Conservation (phyloP, 2,113 vertebrate species). For the Mus spicilegus region DNA sequence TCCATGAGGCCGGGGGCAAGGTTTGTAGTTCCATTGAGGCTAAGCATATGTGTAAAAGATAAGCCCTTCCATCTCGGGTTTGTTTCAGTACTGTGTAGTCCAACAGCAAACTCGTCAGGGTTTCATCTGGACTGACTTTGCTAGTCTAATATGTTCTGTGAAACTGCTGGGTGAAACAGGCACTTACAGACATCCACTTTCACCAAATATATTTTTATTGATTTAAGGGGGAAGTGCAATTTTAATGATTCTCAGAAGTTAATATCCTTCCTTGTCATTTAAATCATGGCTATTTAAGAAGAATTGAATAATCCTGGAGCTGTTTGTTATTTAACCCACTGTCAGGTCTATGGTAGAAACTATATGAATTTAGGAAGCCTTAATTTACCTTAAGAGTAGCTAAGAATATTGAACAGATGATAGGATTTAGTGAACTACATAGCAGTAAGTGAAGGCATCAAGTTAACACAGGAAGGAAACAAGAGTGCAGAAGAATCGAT, state of each 20-base stretch:
- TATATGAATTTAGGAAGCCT: conserved; percentile 19
- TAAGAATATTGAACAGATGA: conserved; percentile 4
- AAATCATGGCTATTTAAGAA: not conserved
- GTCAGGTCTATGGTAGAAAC: conserved; percentile 12
- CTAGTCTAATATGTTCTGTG: conserved; percentile 21
- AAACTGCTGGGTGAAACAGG: conserved; percentile 39
- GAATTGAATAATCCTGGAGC: not conserved
- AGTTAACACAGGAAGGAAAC: conserved; percentile 40
- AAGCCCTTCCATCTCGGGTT: not conserved
- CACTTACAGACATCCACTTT: conserved; percentile 45
- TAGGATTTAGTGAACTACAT: conserved; percentile 13
- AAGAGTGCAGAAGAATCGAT: not conserved
- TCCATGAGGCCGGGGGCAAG: not conserved
- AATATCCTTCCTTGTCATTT: conserved; percentile 49
- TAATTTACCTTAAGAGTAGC: not conserved
- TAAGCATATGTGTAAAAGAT: conserved; percentile 47
- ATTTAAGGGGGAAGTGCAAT: not conserved
- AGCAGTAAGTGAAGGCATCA: not conserved
- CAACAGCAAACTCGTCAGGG: not conserved
- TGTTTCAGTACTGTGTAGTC: conserved; percentile 14
- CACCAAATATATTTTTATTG: conserved; percentile 27
- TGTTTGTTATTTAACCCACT: not conserved
- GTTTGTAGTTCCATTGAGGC: conserved; percentile 2
- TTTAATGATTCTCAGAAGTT: conserved; percentile 51
- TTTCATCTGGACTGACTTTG: conserved; percentile 45